Conservation (phyloP, 2,113 vertebrate species). For the Willisornis vidua region DNA sequence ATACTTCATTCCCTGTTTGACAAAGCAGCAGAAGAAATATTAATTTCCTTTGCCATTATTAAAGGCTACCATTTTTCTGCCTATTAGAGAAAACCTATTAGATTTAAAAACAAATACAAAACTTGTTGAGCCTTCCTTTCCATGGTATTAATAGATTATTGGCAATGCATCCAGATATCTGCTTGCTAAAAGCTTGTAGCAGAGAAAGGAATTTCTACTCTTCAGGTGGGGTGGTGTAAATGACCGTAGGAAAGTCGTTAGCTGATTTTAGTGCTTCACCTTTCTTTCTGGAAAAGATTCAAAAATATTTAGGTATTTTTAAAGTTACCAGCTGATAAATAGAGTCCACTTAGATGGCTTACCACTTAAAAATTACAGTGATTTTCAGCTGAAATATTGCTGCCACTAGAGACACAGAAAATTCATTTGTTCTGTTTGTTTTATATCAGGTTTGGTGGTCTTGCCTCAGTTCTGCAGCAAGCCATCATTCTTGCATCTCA, state of each 20-base stretch:
- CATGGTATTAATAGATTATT: not conserved
- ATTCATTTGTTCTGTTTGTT: not conserved
- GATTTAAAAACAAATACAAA: not conserved
- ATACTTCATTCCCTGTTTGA: not conserved
- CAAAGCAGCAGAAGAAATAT: not conserved
- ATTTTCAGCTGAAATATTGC: not conserved
- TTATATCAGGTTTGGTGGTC: not conserved
- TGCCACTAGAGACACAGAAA: not conserved
- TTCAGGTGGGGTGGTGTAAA: not conserved
- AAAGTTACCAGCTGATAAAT: not conserved
- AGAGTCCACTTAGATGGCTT: not conserved
- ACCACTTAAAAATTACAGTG: not conserved
- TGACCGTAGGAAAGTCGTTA: not conserved
- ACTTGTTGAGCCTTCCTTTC: not conserved
- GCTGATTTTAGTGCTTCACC: not conserved
- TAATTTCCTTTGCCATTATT: not conserved
- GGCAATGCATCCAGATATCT: not conserved
- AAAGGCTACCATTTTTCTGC: not conserved
- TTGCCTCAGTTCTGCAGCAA: not conserved
- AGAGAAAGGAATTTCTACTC: not conserved
- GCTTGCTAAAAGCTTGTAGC: not conserved
- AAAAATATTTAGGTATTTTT: not conserved
- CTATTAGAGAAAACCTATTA: not conserved
- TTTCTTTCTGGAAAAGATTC: not conserved
- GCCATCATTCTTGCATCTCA: not conserved